Percentiles rank a stretch among this genome's conserved stretches.
Conservation (phyloP, 2,888 invertebrate species). For the Cetonia aurata region DNA sequence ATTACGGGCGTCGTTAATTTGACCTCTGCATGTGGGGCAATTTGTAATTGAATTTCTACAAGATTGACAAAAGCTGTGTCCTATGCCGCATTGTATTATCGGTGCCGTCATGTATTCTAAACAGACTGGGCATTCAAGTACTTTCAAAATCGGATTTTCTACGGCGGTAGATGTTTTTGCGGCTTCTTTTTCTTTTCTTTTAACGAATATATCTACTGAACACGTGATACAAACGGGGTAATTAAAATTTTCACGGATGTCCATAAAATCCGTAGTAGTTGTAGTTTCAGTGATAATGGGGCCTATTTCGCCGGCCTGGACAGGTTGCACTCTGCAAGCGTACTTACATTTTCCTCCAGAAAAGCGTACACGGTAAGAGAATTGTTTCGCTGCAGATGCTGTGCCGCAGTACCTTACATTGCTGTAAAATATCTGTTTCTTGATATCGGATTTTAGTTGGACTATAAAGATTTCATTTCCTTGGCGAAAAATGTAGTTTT, state of each 20-base stretch:
- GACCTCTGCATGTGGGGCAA: constrained; percentile 59
- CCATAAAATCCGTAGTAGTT: constrained; percentile 40
- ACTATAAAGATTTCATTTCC: constrained; percentile 58
- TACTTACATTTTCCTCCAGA: constrained; percentile 13
- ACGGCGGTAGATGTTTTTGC: too few relatives aligned
- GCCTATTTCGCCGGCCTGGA: constrained; percentile 16
- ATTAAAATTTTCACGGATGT: constrained; percentile 43
- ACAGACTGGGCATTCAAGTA: constrained; percentile 62
- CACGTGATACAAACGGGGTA: constrained; percentile 46
- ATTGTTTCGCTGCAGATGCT: constrained; percentile 16
- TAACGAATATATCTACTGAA: constrained; percentile 42
- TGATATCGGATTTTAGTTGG: constrained; percentile 53
- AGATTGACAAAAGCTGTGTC: constrained; percentile 60
- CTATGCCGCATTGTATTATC: constrained; percentile 60
- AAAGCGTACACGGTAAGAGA: constrained; percentile 31
- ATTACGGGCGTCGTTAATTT: constrained; percentile 58
- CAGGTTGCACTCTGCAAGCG: background rate
- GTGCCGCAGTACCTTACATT: constrained; percentile 54
- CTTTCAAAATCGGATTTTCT: constrained; percentile 28
- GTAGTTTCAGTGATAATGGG: background rate
- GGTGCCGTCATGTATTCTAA: constrained; percentile 61
- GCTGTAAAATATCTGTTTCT: constrained; percentile 54
- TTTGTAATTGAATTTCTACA: constrained; percentile 55
- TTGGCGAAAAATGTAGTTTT: constrained; percentile 56
- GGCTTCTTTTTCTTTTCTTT: constrained; percentile 8